Percentiles rank a stretch among this genome's conserved stretches.
phyloP scores from a whole-genome alignment of 2,797 vertebrate genomes.

The Gymnoscopelus braueri region DNA sequence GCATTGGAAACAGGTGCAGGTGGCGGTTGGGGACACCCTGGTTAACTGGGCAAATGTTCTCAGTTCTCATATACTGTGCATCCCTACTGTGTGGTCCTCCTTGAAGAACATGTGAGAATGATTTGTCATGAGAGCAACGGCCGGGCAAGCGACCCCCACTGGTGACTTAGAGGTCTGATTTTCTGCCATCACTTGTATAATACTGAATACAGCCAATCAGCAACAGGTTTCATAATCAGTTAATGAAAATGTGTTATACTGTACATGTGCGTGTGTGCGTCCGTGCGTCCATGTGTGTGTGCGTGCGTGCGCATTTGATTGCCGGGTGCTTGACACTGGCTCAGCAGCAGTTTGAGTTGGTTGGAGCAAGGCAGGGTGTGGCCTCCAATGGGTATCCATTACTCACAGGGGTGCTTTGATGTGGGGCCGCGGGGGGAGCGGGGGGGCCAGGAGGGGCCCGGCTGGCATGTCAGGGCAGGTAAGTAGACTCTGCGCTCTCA shows the following conservation, averaged over 20 bases:
- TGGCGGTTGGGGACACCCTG: background rate
- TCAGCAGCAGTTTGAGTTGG: conserved; percentile 39
- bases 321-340: conserved; percentile 31
- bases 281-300: conserved; percentile 37
- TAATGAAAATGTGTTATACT: conserved; percentile 4
- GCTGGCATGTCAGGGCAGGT: conserved; percentile 76
- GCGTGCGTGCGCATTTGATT: background rate
- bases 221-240: background rate
- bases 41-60: conserved; percentile 2
- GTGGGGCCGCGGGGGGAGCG: conserved; percentile 54
- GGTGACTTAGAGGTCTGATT: too few species aligned
- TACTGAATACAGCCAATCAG: too few species aligned
- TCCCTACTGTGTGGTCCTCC: conserved; percentile 6
- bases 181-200: too few species aligned
- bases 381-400: conserved; percentile 72
- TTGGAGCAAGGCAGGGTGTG: conserved; percentile 72
- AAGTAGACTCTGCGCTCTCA: conserved; percentile 64
- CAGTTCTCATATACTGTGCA: background rate
- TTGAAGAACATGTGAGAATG: background rate
- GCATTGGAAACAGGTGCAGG: conserved; percentile 57
- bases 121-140: too few species aligned
- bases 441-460: background rate
- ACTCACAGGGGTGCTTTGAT: conserved; percentile 78
- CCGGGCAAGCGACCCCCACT: too few species aligned
- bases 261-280: conserved; percentile 33